Evolutionary conservation across 2,113 vertebrate genomes (phyloP), one percentile per base, ranked within the genome.

Genomic region (Oenanthe melanoleuca): DNA sequence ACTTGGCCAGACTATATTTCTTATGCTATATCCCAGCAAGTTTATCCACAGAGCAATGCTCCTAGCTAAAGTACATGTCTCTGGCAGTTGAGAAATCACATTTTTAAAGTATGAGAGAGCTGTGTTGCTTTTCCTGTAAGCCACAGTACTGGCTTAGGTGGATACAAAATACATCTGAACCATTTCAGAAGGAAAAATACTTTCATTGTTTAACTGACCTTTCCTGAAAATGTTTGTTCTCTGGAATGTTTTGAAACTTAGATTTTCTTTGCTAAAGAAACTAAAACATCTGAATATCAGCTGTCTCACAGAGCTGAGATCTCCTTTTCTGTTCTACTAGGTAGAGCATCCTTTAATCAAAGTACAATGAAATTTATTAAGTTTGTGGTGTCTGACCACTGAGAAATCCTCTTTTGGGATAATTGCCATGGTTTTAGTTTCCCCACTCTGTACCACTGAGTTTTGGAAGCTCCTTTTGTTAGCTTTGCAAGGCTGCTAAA

Each of bases 51-150:
- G 55, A 65, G 59, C 59, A 92, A 82, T 73, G 38, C 26, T 88
- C 23, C 14, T n/a, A 42, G 45, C 15, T 85, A 69, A 92, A 88
- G 45, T 50, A 38, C 21, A 42, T 59, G 71, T 88, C 47, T 42
- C 56, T 88, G 60, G 50, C 42, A 92, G 33, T 25, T 70, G 42
- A 92, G 59, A 86, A 91, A 15, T 45, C 28, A 56, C 53, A 29
- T 55, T 95, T 93, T 80, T 84, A 66, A 88, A 89, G 63, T 56
- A 52, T 83, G 52, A 86, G 59, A 93, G 74, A 73, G 47, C 34
- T 90, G 23, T 83, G 50, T 31, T 88, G 14, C 26, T 83, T 86
- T 89, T 77, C 7, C 34, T 70, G 42, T 73, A 80, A 90, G 16
- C 14, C 29, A 33, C 0, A 1, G 28, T 70, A 12, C 26, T 86